phyloP scores from a whole-genome alignment of 2,113 vertebrate species.

The Peromyscus maniculatus region DNA sequence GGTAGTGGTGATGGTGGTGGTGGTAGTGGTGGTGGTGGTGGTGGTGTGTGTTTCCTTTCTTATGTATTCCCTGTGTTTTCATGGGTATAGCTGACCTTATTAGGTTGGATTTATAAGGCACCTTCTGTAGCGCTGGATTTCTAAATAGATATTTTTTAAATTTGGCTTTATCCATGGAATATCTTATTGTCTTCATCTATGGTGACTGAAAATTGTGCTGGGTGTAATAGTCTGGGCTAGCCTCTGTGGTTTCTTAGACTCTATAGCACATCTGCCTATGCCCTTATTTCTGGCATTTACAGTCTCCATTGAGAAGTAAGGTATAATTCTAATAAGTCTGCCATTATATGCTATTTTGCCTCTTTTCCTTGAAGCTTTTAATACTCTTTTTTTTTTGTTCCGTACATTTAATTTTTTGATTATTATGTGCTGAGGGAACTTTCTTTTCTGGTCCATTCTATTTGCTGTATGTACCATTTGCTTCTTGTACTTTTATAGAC shows the following conservation, averaged over 20 bases:
- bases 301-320: background rate
- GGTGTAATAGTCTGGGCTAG: background rate
- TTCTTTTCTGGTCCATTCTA: background rate
- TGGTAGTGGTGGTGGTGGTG: background rate
- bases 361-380: background rate
- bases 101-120: background rate
- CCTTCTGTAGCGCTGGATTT: background rate
- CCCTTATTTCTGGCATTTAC: background rate
- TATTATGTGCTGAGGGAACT: background rate
- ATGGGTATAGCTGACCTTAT: background rate
- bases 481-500: background rate
- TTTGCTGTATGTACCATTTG: background rate
- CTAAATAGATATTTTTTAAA: background rate
- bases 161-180: background rate
- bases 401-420: background rate
- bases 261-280: background rate
- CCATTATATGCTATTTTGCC: background rate
- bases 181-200: background rate
- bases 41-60: background rate
- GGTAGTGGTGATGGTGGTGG: background rate
- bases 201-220: background rate
- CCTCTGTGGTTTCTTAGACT: background rate
- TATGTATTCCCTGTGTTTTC: background rate
- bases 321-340: background rate
- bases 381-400: background rate